Base-by-base conservation (phyloP, 2,113 vertebrate genomes). In the Fukomys damarensis region DNA sequence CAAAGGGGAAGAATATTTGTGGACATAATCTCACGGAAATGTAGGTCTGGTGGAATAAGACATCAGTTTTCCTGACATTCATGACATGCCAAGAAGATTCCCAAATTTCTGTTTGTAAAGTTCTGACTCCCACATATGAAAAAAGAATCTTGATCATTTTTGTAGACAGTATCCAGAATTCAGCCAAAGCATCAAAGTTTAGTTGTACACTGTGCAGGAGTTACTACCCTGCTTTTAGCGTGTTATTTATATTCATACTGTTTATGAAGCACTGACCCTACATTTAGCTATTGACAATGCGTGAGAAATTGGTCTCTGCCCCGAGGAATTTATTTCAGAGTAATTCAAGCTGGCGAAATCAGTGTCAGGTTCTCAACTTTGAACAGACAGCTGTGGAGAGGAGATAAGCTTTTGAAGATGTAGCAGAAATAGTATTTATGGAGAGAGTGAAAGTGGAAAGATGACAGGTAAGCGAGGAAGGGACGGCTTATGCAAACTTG, bases 371-470 rank as follows among this genome's bases (percentile, higher is more conserved):
- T 97, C 93, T 96, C 92, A 95, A 83, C 95, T 97, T 97, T 94
- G 96, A 98, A 94, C 84, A 95, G 96, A 95, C 97, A 97, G 95
- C 96, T 98, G 97, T 95, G 96, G 65, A 88, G 90, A 89, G 49
- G 92, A 98, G 98, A 98, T 98, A 98, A 98, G 97, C 90, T 96
- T 97, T 92, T 92, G 92, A 98, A 96, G 96, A 97, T 93, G 81
- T 85, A 89, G 59, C 89, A 95, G 87, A 91, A 97, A 92, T 74
- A 66, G 65, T 89, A 81, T 96, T 97, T 89, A 89, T 38, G 86
- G 77, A 96, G 43, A 52, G 52, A 91, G 88, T 58, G 49, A 84
- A 93, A 95, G 65, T 54, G 85, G 72, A 85, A 82, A 88, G 87
- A 49, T 85, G 93, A 91, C 72, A 97, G 96, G 94, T 88, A 96